Percentiles rank a stretch among this genome's conserved stretches.
These are phyloP conservation scores for Staurois parvus DNA, from an alignment of 2,797 vertebrate genomes.

Conservation along the genomic window DNA sequence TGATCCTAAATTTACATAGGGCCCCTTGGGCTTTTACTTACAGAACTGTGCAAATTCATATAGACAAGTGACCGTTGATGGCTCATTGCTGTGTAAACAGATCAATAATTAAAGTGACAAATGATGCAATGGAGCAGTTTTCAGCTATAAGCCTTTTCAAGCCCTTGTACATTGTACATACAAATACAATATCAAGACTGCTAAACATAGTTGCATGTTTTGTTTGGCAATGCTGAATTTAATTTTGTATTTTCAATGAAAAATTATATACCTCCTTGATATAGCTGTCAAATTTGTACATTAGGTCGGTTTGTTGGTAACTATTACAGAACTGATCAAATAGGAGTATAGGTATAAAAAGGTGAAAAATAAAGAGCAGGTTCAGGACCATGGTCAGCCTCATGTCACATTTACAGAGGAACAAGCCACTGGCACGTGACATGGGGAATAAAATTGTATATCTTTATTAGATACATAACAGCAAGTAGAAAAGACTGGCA, in stretches of 20 bases:
- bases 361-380: too few species aligned
- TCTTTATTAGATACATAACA: too few species aligned
- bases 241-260: background rate
- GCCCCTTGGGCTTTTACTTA: background rate
- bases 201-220: too few species aligned
- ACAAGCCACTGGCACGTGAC: too few species aligned
- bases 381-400: constrained; percentile 55
- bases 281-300: background rate
- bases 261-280: background rate
- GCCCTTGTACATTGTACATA: constrained; percentile 3
- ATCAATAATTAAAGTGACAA: constrained; percentile 51
- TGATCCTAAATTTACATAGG: background rate
- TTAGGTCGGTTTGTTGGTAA: too few species aligned
- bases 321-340: too few species aligned
- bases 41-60: constrained; percentile 18
- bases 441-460: too few species aligned
- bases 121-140: constrained; percentile 36
- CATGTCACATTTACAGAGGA: too few species aligned
- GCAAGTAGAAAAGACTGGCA: too few species aligned
- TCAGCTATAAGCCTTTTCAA: background rate
- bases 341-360: too few species aligned
- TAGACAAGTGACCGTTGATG: constrained; percentile 36
- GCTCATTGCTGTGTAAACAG: constrained; percentile 24
- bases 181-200: background rate
- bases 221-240: background rate